Base-by-base conservation (phyloP, 1,140 invertebrate genomes). In the Ctenoplectra terminalis region DNA sequence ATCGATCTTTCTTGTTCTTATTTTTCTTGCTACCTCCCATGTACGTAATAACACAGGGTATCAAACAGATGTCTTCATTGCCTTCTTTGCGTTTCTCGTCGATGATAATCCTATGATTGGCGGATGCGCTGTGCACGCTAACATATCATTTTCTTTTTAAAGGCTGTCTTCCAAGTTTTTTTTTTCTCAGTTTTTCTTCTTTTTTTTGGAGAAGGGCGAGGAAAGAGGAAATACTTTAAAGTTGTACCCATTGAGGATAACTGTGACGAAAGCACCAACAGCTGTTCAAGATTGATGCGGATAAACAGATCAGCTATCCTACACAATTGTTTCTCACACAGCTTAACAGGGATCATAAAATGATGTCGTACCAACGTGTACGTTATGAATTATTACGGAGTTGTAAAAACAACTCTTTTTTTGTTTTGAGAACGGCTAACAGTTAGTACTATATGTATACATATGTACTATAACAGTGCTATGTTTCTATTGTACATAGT, bases 61-160 rank as follows among this genome's bases (percentile, higher is more conserved):
- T 81, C 54, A 43, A 48, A 66, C 72, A 76, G 72, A 81, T 76
- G 63, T 48, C 72, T 81, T 69, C 79, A 72, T 72, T 63, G 52
- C 34, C 23, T 61, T 52, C 17, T 61, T n/a, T 31, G 29, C 48
- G 43, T 58, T 46, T 40, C 31, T 63, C 58, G 66, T 46, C 46
- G 58, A 67, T 72, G 79, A 67, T 67, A 75, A 81, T 67, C 60
- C 71, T 37, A 6, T 7, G 60, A 74, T 26, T 40, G 50, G n/a
- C 23, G 71, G 50, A 56, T 56, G n/a, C 71, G 17, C 17, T n/a
- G 13, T 5, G 29, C 78, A 5, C 40, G 46, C 29, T 13, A 48
- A 58, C 63, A 9, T 64, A 66, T 52, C 48, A 58, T 67, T 75
- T 66, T 29, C 26, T 48, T 60, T 43, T 63, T 54, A 5, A 4